Evolutionary conservation across 2,797 vertebrate species (phyloP), one percentile per base, ranked within the genome.

Genomic region (Hyperoplus immaculatus): DNA sequence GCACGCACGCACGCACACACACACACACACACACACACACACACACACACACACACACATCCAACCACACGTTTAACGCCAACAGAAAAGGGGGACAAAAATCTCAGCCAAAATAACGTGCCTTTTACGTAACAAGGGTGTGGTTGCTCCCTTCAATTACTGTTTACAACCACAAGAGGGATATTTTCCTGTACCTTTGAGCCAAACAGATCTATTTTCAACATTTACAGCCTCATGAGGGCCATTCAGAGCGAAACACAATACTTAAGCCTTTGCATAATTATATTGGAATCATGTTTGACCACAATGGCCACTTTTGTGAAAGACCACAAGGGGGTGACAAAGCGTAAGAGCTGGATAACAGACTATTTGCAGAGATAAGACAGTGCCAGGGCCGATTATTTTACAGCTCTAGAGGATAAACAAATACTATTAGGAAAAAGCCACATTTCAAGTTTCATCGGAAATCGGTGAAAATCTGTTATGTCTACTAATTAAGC

Each of bases 11-110:
- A 87, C 74, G 92, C 42, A 92, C 39, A 87, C 74, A 92, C 42
- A 92, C 39, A 87, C 74, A 92, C 42, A 92, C 39, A 87, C 74
- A 92, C 42, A 92, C 39, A 87, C 74, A 92, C 42, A 92, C 39
- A 87, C 74, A 92, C 42, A 87, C 75, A 86, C 71, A 88, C 75
- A 87, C 77, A 77, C 81, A 21, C 80, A 69, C 88, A 86, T 69
- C 77, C 89, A 87, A 85, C 78, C 84, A 67, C 75, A 75, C 29
- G 10, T 79, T 82, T 67, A 56, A 62, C 64, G 79, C 72, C 61
- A 36, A 60, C 83, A 78, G 70, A 85, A 55, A 29, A 21, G 55
- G 74, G 54, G 4, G 8, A 18, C 51, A 67, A 73, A 77, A 75
- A 56, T 58, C 43, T 43, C 56, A 43, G 85, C 86, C 89, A 91